These are phyloP conservation scores for Lepus oiostolus DNA, from an alignment of 2,797 vertebrate species.

Conservation along the genomic window DNA sequence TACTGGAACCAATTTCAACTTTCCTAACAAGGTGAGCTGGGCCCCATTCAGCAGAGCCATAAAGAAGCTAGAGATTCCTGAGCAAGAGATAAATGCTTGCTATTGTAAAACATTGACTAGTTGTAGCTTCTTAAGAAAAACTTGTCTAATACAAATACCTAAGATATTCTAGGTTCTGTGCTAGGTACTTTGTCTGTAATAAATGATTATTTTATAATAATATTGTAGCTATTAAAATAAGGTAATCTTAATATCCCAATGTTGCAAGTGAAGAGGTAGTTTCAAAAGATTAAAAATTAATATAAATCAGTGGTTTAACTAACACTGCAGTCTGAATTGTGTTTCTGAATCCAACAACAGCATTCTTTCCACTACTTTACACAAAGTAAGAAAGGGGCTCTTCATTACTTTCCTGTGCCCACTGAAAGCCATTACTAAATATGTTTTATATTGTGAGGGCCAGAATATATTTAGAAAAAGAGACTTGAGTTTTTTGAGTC, in stretches of 20 bases:
- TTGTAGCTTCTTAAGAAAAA: conserved; percentile 10
- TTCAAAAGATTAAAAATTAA: conserved; percentile 38
- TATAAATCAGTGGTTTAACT: background rate
- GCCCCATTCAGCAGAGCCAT: background rate
- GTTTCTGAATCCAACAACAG: background rate
- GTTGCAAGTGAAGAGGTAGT: background rate
- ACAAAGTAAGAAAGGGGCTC: background rate
- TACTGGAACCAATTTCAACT: background rate
- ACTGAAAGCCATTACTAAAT: conserved; percentile 40
- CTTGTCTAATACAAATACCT: background rate
- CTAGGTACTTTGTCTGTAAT: background rate
- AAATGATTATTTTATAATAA: background rate
- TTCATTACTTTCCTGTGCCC: conserved; percentile 23
- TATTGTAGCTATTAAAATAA: conserved; percentile 5
- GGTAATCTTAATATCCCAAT: background rate
- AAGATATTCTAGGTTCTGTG: background rate
- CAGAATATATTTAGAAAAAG: conserved; percentile 60
- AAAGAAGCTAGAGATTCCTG: background rate
- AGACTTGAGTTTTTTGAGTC: conserved; percentile 39
- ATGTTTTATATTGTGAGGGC: conserved; percentile 26
- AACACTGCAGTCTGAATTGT: background rate
- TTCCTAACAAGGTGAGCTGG: background rate
- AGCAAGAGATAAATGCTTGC: background rate
- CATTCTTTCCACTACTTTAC: background rate
- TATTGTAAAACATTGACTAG: background rate